These are phyloP conservation scores for Thereva nobilitata DNA, from an alignment of 2,888 invertebrate genomes.

Conservation along the genomic window DNA sequence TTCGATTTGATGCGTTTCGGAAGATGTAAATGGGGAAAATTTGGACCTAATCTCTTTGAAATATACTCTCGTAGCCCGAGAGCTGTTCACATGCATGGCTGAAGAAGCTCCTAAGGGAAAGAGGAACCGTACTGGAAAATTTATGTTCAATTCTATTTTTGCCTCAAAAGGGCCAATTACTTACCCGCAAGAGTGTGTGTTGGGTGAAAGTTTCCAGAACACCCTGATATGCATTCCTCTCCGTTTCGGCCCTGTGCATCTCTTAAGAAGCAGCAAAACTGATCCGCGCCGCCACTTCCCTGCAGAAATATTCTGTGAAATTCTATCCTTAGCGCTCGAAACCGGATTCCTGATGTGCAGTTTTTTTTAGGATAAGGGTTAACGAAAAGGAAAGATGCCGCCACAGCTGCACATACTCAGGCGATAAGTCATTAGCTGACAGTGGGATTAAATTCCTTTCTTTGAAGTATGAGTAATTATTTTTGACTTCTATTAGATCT, in stretches of 20 bases:
- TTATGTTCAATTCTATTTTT: conserved; percentile 26
- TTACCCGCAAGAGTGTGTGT: conserved; percentile 2
- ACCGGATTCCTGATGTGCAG: too few relatives aligned
- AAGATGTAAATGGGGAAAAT: conserved; percentile 1
- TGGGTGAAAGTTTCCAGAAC: conserved; percentile 18
- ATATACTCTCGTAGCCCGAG: not conserved
- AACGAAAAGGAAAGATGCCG: too few relatives aligned
- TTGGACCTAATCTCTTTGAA: conserved; percentile 17
- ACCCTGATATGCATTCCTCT: conserved; percentile 9
- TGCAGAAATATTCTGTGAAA: too few relatives aligned
- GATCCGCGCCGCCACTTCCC: too few relatives aligned
- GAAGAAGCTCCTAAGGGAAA: not conserved
- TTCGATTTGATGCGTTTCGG: conserved; percentile 17
- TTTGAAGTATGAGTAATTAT: too few relatives aligned
- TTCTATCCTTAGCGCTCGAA: too few relatives aligned
- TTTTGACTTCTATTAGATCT: too few relatives aligned
- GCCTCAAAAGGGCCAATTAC: conserved; percentile 15
- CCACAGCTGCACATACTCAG: too few relatives aligned
- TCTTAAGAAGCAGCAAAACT: too few relatives aligned
- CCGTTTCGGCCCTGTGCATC: not conserved
- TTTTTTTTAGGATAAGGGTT: too few relatives aligned
- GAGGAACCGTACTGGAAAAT: not conserved
- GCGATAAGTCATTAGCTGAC: too few relatives aligned
- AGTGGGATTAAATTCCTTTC: too few relatives aligned
- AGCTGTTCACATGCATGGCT: not conserved